phyloP scores from a whole-genome alignment of 2,113 vertebrate genomes.

The Atrichornis clamosus region DNA sequence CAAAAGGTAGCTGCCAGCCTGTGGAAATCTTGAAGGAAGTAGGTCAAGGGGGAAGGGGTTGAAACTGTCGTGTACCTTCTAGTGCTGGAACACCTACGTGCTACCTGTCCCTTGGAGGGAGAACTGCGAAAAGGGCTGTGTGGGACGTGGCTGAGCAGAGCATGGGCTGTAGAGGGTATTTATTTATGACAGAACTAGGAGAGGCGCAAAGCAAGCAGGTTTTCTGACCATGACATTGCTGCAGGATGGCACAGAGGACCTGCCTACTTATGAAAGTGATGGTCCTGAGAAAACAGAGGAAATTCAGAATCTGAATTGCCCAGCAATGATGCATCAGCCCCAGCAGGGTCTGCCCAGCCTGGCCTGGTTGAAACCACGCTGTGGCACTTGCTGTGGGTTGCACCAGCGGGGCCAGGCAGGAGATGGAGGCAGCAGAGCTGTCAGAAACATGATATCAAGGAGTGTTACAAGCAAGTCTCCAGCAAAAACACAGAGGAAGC shows the following conservation, averaged over 20 bases:
- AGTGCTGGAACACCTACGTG: background rate
- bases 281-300: background rate
- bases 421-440: background rate
- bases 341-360: background rate
- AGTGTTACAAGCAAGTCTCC: background rate
- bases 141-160: background rate
- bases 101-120: background rate
- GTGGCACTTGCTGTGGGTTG: background rate
- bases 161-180: fast-evolving
- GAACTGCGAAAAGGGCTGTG: background rate
- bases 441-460: background rate
- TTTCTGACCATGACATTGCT: background rate
- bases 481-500: background rate
- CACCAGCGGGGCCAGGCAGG: background rate
- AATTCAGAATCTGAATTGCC: background rate
- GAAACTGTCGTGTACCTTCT: background rate
- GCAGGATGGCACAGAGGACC: background rate
- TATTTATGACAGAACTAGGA: background rate
- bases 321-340: background rate
- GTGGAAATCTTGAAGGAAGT: background rate
- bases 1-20: constrained; percentile 15
- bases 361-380: background rate
- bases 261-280: background rate
- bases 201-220: background rate
- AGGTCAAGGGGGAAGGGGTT: background rate